phyloP scores from a whole-genome alignment of 2,888 invertebrate species.

The Zelleria hepariella region DNA sequence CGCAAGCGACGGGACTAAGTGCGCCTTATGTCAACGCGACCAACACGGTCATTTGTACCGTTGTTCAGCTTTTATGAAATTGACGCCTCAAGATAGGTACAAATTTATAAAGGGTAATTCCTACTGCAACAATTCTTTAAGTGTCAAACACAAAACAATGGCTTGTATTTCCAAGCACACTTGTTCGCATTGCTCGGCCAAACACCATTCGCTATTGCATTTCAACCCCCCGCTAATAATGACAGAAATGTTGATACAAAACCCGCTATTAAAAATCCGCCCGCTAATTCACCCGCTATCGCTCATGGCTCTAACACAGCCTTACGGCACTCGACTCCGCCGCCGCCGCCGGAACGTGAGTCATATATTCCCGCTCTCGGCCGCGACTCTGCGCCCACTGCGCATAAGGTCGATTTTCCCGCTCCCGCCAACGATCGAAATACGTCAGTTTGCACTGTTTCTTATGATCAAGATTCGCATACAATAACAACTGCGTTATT shows the following conservation, averaged over 20 bases:
- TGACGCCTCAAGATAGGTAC: not conserved
- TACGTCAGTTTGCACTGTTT: not conserved
- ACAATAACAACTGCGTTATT: not conserved
- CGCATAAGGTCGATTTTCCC: not conserved
- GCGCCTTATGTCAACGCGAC: not conserved
- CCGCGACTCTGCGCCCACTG: not conserved
- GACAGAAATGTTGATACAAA: too few species aligned
- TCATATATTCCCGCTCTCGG: constrained; percentile 9
- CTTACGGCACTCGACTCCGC: too few species aligned
- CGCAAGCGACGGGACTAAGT: not conserved
- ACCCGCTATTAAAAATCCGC: too few species aligned
- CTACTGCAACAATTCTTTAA: not conserved
- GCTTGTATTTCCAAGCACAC: not conserved
- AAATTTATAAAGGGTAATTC: not conserved
- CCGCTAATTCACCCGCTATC: too few species aligned
- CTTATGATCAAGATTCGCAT: not conserved
- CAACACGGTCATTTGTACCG: too few species aligned
- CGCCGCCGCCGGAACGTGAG: too few species aligned
- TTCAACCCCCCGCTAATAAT: too few species aligned
- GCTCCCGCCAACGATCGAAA: not conserved
- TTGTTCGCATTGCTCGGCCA: not conserved
- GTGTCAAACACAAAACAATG: not conserved
- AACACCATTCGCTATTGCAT: too few species aligned
- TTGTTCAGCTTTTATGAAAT: too few species aligned
- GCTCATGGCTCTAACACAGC: too few species aligned